Evolutionary conservation across 2,797 vertebrate genomes (phyloP), one percentile per base, ranked within the genome.

Genomic region (Otolemur crassicaudatus): DNA sequence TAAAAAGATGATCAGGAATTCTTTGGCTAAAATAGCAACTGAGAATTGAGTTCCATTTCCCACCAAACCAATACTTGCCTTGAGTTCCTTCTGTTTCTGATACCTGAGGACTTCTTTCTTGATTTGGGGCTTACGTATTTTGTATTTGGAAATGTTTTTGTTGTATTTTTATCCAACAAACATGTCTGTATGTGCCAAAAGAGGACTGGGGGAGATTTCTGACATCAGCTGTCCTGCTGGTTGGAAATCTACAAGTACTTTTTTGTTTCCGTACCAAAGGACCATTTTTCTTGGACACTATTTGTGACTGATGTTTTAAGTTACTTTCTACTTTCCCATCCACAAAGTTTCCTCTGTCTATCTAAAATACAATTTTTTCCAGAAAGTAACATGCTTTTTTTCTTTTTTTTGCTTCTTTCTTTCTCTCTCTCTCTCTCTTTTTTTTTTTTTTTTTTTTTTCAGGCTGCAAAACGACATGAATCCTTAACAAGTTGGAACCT

Each of bases 401-500:
- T 19, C 81, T 82, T 86, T 2, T 19, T 83, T 82, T 40, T 40
- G 5, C 16, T 13, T 49, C 10, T 2, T 10, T 46, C 46, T 46
- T 46, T 49, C 13, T 49, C 12, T 49, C 13, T 49, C 46, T 49
- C 11, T 49, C 46, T 49, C 46, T 53, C 49, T 49, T 13, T 49
- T 13, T 49, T 14, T 49, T 49, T 14, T 49, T 37, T 40, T 25
- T 63, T 63, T 49, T 20, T 20, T 83, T 82, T 86, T 2, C 97
- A 99, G 98, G 98, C 99, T 94, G 98, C 97, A 29, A 97, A 98
- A 19, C 97, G 98, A 5, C 98, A 98, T 0, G 98, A 99, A 93
- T 98, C 98, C 91, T 94, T 99, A 88, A 98, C 98, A 2, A 98
- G 98, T 34, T 95, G 98, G 97, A 99, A 99, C 94, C 46, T 98